Evolutionary conservation across 2,113 vertebrate genomes (phyloP), one percentile per base, ranked within the genome.

Genomic region (Phyllostomus discolor): DNA sequence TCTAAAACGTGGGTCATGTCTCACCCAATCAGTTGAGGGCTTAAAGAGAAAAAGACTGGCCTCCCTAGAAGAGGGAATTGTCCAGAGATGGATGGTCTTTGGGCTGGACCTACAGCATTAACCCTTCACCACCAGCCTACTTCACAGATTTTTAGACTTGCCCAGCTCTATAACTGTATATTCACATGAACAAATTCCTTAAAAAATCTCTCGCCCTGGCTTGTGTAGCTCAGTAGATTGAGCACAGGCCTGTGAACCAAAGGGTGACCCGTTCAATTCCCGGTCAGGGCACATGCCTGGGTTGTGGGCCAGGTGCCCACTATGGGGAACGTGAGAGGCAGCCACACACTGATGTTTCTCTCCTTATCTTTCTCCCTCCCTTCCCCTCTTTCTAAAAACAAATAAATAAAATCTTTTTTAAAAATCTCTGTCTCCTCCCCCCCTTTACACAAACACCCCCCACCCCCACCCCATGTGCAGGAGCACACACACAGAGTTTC

Each of bases 41-140:
- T 62, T 95, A 41, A 80, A 57, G 31, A 75, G 75, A 54, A 54
- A 64, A 81, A 46, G 46, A 88, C 14, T 81, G 46, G 90, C 38
- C 48, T 73, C 33, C 41, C 57, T 38, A 88, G 57, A 73, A 75
- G 54, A 50, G 26, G 38, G 4, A n/a, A 48, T 57, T 82, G 33
- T 24, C 67, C 33, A 54, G 22, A 78, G 54, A 38, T 46, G 41
- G 24, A 28, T 46, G 20, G 22, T 66, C 75, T 54, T 87, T 19
- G 10, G 14, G 62, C 41, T 28, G 28, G 41, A 83, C 26, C 5
- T 70, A 14, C 46, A 70, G 24, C 43, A 64, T 41, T 31, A 72
- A 1, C n/a, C 57, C 64, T 87, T 48, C 57, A 15, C 76, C 66
- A 22, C 31, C 14, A 43, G n/a, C 64, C 73, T 72, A 12, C n/a